phyloP scores from a whole-genome alignment of 2,797 vertebrate species.

The Morus bassanus region DNA sequence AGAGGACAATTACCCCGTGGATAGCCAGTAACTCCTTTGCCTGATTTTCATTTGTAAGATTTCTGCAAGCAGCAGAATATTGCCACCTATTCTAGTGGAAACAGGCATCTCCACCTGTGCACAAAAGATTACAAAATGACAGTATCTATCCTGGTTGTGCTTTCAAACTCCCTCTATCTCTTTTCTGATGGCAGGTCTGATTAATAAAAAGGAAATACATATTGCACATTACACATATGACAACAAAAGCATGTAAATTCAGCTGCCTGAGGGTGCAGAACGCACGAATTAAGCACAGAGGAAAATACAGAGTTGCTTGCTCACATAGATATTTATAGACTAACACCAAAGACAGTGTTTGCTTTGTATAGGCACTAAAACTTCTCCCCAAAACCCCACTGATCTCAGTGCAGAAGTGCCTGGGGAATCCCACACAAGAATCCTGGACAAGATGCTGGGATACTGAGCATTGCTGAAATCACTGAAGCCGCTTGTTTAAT shows the following conservation, averaged over 20 bases:
- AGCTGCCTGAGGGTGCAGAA: neutral
- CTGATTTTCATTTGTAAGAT: constrained; percentile 8
- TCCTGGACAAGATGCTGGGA: neutral
- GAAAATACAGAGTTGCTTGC: neutral
- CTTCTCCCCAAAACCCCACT: neutral
- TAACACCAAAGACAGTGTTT: neutral
- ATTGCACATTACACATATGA: neutral
- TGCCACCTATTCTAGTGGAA: constrained; percentile 16
- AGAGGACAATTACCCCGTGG: constrained; percentile 25
- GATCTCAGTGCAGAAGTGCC: neutral
- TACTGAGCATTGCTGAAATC: neutral
- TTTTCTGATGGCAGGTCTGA: constrained; percentile 8
- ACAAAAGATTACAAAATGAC: neutral
- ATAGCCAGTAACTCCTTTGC: constrained; percentile 24
- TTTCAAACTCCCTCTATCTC: neutral
- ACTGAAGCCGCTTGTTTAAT: neutral
- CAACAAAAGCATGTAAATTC: constrained; percentile 17
- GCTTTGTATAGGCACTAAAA: neutral
- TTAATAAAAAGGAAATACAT: neutral
- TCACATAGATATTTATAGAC: neutral
- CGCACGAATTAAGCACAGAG: neutral
- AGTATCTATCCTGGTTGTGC: neutral
- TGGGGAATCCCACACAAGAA: neutral
- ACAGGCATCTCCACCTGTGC: neutral
- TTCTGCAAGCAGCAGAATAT: constrained; percentile 30